These are phyloP conservation scores for Psittacula derbiana DNA, from an alignment of 2,797 vertebrate genomes.

Conservation along the genomic window DNA sequence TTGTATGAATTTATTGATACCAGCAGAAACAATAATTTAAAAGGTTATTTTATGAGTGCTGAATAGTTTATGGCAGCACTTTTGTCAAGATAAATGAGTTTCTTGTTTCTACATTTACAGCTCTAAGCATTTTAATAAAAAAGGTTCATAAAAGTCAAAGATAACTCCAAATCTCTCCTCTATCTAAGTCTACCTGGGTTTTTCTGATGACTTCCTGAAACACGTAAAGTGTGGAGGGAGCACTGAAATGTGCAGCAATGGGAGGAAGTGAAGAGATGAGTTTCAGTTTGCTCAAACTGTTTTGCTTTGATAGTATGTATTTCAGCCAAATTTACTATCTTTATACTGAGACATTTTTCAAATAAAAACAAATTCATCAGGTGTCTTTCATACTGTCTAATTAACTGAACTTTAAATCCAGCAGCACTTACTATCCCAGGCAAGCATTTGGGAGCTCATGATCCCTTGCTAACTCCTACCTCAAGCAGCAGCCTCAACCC, in stretches of 20 bases:
- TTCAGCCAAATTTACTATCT: neutral
- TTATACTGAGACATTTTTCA: neutral
- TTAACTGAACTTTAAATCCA: neutral
- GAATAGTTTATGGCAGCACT: constrained; percentile 42
- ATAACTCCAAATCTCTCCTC: constrained; percentile 41
- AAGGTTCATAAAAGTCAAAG: constrained; percentile 62
- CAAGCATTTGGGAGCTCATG: neutral
- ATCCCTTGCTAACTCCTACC: neutral
- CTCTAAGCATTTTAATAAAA: constrained; percentile 67
- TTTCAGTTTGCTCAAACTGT: neutral
- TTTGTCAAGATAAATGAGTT: constrained; percentile 65
- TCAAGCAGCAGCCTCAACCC: neutral
- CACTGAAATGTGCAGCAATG: neutral
- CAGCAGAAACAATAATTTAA: constrained; percentile 61
- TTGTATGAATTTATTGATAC: constrained; percentile 51
- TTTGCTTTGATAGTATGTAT: neutral
- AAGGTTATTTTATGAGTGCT: constrained; percentile 51
- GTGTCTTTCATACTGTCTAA: neutral
- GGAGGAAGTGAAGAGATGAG: neutral
- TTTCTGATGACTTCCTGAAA: neutral
- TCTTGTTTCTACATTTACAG: constrained; percentile 60
- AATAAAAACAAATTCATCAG: neutral
- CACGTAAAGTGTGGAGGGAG: neutral
- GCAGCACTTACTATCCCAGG: neutral
- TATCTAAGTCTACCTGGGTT: neutral